A percentile compares a stretch with the other conserved stretches of the same genome.
phyloP scores from a whole-genome alignment of 2,797 vertebrate species.

The Hoplostethus mediterraneus region DNA sequence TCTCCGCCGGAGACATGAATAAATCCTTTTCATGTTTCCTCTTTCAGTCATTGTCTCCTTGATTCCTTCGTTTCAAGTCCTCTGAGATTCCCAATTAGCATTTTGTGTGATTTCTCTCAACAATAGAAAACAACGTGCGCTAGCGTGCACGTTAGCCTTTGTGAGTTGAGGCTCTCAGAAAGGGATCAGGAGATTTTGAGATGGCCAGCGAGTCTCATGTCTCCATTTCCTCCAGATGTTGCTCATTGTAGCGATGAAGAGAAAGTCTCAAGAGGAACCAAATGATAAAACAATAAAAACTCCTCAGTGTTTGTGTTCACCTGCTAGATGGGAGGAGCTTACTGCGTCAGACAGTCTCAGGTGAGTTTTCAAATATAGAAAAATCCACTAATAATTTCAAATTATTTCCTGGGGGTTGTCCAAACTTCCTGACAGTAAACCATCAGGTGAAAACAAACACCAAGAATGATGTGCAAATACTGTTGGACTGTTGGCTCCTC shows the following conservation, averaged over 20 bases:
- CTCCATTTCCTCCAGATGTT: background rate
- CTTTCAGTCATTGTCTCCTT: conserved; percentile 25
- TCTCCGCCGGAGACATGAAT: conserved; percentile 33
- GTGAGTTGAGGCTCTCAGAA: background rate
- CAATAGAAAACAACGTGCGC: conserved; percentile 1
- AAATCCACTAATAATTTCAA: no score
- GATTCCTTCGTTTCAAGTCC: conserved; percentile 23
- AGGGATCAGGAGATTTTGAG: conserved; percentile 1
- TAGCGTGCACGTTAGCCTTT: background rate
- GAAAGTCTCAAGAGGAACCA: background rate
- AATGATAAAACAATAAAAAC: no score
- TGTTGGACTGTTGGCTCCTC: background rate
- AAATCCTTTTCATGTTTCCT: conserved; percentile 57
- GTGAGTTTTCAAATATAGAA: no score
- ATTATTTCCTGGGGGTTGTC: background rate
- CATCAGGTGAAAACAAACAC: conserved; percentile 7
- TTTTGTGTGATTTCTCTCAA: conserved; percentile 25
- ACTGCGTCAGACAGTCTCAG: no score
- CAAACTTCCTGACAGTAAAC: background rate
- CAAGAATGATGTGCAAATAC: conserved; percentile 21
- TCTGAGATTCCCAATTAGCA: conserved; percentile 13
- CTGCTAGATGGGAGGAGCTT: no score
- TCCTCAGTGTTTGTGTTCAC: no score
- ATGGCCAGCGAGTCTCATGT: background rate
- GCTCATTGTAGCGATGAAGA: background rate